phyloP scores from a whole-genome alignment of 2,888 invertebrate species.

The Muscina levida region DNA sequence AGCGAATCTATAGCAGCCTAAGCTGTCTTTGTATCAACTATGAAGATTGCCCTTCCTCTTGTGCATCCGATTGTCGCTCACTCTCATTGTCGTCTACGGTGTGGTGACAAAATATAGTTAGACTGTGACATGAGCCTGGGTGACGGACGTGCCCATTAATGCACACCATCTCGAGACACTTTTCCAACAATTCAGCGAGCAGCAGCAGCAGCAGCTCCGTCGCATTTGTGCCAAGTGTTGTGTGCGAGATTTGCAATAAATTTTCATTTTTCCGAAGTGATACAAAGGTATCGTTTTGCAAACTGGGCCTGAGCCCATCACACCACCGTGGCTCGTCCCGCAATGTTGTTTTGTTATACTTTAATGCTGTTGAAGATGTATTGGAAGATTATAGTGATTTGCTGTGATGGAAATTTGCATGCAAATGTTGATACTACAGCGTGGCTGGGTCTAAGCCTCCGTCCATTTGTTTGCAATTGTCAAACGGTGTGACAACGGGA shows the following conservation, averaged over 20 bases:
- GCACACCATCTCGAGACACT: slow-evolving; percentile 40
- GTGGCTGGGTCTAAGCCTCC: background rate
- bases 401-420: slow-evolving; percentile 65
- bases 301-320: slow-evolving; percentile 32
- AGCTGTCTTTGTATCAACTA: slow-evolving; percentile 18
- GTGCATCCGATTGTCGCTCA: background rate
- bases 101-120: slow-evolving; percentile 65
- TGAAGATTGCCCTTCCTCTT: slow-evolving; percentile 3
- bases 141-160: slow-evolving; percentile 66
- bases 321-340: slow-evolving; percentile 29
- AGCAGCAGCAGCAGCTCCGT: slow-evolving; percentile 30
- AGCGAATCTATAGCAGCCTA: slow-evolving; percentile 11
- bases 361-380: slow-evolving; percentile 55
- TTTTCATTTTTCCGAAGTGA: slow-evolving; percentile 54
- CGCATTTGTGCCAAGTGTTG: slow-evolving; percentile 6
- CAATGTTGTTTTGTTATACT: slow-evolving; percentile 57
- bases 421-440: slow-evolving; percentile 56
- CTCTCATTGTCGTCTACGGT: slow-evolving; percentile 1
- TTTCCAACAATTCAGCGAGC: background rate
- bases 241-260: slow-evolving; percentile 51
- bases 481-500: slow-evolving; percentile 64
- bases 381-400: slow-evolving; percentile 60
- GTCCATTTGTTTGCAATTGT: slow-evolving; percentile 42
- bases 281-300: slow-evolving; percentile 50
- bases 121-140: slow-evolving; percentile 64